Evolutionary conservation across 2,797 vertebrate species (phyloP).

Genomic region (Channa striata): DNA sequence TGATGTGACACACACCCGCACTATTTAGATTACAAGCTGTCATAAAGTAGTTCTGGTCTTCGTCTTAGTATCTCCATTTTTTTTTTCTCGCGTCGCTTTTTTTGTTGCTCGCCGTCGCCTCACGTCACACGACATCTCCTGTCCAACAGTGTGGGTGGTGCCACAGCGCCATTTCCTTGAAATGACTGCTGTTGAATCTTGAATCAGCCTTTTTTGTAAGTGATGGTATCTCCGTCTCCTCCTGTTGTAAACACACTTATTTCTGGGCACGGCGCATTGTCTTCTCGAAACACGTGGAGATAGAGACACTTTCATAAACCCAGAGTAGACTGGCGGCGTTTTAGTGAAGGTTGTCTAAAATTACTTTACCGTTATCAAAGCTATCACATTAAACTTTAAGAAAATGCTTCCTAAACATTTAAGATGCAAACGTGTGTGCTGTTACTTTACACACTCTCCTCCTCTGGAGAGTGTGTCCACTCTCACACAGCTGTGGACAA

Average conservation of each 20-base stretch:
- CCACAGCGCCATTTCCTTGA: slow-evolving; percentile 16
- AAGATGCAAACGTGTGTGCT: neutral
- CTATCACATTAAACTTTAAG: no score
- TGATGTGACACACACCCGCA: slow-evolving; percentile 32
- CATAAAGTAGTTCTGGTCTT: slow-evolving; percentile 21
- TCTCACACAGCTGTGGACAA: neutral
- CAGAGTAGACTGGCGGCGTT: neutral
- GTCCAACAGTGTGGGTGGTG: slow-evolving; percentile 28
- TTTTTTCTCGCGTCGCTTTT: slow-evolving; percentile 16
- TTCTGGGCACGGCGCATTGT: neutral
- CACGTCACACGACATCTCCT: slow-evolving; percentile 18
- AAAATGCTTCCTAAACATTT: neutral
- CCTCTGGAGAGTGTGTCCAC: neutral
- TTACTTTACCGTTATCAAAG: no score
- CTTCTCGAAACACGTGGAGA: neutral
- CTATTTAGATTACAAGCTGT: slow-evolving; percentile 21
- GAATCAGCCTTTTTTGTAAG: slow-evolving; percentile 1
- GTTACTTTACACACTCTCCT: neutral
- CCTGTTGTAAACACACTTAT: neutral
- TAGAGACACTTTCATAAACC: neutral
- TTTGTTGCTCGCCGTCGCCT: slow-evolving; percentile 17
- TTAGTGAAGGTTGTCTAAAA: neutral
- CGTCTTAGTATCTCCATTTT: no score
- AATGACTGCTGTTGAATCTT: slow-evolving; percentile 17
- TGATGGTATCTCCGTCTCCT: neutral